A percentile compares a stretch with the other conserved stretches of the same genome.
Conservation (phyloP, 2,888 invertebrate genomes). For the Elegia similella region DNA sequence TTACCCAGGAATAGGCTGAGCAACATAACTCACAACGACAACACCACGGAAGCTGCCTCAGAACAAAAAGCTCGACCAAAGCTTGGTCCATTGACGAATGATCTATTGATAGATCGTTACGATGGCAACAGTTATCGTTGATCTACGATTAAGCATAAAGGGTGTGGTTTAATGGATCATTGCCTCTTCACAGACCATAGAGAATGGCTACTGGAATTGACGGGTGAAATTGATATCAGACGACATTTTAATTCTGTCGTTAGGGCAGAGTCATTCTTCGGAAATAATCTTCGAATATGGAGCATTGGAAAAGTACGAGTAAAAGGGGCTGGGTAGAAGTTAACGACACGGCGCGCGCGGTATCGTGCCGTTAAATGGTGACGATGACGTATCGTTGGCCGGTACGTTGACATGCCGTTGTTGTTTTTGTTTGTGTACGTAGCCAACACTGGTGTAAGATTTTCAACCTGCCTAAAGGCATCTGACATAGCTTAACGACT, state of each 20-base stretch:
- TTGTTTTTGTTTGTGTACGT: too few species aligned
- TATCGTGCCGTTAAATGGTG: too few species aligned
- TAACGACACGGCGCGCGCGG: too few species aligned
- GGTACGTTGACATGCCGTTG: too few species aligned
- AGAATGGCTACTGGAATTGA: conserved; percentile 2
- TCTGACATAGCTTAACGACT: too few species aligned
- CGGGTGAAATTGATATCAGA: conserved; percentile 3
- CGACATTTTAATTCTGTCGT: not conserved
- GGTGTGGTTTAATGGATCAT: conserved; percentile 10
- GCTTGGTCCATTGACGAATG: not conserved
- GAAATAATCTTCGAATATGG: not conserved
- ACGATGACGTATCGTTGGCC: too few species aligned
- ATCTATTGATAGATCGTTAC: conserved; percentile 6
- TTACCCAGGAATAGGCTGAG: too few species aligned
- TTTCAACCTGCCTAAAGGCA: too few species aligned
- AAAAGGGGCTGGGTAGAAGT: too few species aligned
- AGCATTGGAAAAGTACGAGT: too few species aligned
- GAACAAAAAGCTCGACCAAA: not conserved
- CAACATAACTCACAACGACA: too few species aligned
- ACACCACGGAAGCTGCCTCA: not conserved
- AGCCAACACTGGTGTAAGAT: too few species aligned
- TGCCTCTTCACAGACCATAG: not conserved
- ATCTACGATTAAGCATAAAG: conserved; percentile 3
- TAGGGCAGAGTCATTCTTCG: not conserved
- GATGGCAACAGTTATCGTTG: conserved; percentile 3